Evolutionary conservation across 2,113 vertebrate species (phyloP).

Genomic region (Cavia porcellus): DNA sequence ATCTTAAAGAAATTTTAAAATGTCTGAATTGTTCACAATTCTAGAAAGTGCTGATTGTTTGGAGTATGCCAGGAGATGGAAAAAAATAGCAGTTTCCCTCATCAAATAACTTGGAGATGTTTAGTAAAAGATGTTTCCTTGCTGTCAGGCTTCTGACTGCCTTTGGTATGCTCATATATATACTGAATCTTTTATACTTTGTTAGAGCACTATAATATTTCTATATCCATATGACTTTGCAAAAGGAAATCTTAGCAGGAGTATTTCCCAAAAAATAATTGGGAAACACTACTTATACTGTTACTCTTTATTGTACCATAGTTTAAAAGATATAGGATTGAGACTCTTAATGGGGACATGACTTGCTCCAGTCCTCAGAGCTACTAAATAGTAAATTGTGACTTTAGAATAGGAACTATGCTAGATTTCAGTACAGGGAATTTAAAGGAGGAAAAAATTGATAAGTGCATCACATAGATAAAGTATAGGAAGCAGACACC

Average conservation of each 20-base stretch:
- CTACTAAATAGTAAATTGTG: neutral
- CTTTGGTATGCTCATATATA: neutral
- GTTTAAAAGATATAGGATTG: neutral
- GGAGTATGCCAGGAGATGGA: neutral
- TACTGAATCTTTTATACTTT: neutral
- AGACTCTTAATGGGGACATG: neutral
- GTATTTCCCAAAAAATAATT: neutral
- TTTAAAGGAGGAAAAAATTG: neutral
- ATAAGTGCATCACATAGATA: neutral
- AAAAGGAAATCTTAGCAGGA: neutral
- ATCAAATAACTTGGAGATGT: neutral
- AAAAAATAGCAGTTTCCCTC: neutral
- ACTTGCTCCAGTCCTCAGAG: neutral
- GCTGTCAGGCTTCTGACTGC: neutral
- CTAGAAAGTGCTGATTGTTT: neutral
- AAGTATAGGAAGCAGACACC: neutral
- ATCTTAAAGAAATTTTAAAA: neutral
- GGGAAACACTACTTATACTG: conserved; percentile 3
- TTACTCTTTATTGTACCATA: neutral
- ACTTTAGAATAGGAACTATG: neutral
- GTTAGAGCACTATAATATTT: neutral
- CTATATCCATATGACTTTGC: neutral
- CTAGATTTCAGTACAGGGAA: neutral
- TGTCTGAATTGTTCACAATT: neutral
- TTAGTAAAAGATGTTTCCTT: neutral